Evolutionary conservation across 2,113 vertebrate species (phyloP), one percentile per base, ranked within the genome.

Genomic region (Gymnarchus niloticus): DNA sequence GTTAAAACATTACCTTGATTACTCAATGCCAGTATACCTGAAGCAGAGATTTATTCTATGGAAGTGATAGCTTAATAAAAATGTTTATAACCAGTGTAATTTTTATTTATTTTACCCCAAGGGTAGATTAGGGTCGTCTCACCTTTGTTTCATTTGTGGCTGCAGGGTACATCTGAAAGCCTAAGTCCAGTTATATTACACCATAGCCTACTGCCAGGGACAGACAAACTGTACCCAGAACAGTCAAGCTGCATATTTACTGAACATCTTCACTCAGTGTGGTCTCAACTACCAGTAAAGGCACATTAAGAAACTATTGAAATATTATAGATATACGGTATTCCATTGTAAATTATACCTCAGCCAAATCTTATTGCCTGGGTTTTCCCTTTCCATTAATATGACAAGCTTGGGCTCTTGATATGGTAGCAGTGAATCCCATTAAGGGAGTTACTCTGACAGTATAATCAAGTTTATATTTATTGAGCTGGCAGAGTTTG

Each of bases 381-480:
- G 86, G 84, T 93, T 92, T 65, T 92, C 90, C 86, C 87, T 91
- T 90, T 94, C 92, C 92, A 90, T 94, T 94, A 95, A 94, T 94
- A 92, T 92, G 94, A 91, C 89, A 92, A 87, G 59, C 84, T 86
- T 88, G 85, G 44, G 86, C 94, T 93, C 91, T 94, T 94, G 94
- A 94, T 94, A 94, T 92, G 87, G 84, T 82, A 90, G 91, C 93
- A 91, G 89, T 33, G 81, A 93, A 94, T 94, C 90, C 91, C 93
- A 92, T 95, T 95, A 95, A 94, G 91, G 88, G 89, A 89, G 88
- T 90, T 92, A 89, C 56, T 83, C 86, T 93, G 91, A 90, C 93
- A 94, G 93, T 94, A 92, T 92, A 94, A 94, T 94, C 90, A 88
- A 89, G 88, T 91, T 91, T 91, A 89, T 90, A 91, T 92, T 92